Conservation (phyloP, 2,113 vertebrate species). For the Myrmecobius fasciatus region DNA sequence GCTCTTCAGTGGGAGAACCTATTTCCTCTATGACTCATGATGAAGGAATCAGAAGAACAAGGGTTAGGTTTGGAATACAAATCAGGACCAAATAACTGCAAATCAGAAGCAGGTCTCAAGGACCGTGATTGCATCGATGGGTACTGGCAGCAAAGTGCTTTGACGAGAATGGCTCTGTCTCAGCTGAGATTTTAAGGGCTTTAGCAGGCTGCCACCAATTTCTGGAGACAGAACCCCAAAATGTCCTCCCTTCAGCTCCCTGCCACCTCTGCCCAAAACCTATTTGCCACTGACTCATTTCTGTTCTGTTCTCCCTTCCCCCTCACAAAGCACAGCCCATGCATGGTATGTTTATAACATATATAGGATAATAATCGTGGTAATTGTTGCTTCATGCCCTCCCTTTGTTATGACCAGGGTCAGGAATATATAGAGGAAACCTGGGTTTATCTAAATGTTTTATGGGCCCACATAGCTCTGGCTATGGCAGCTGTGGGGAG, state of each 20-base stretch:
- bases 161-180: neutral
- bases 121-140: neutral
- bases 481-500: neutral
- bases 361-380: neutral
- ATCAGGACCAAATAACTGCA: neutral
- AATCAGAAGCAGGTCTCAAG: neutral
- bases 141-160: neutral
- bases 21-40: neutral
- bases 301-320: neutral
- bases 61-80: neutral
- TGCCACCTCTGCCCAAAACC: neutral
- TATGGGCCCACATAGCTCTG: neutral
- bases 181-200: neutral
- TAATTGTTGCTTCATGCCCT: constrained; percentile 1
- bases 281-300: neutral
- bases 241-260: neutral
- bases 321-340: neutral
- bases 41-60: neutral
- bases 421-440: neutral
- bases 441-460: neutral
- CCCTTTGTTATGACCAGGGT: neutral
- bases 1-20: neutral
- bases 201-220: neutral
- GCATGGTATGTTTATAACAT: neutral
- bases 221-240: neutral